These are phyloP conservation scores for Siniperca scherzeri DNA, from an alignment of 2,797 vertebrate species.

Conservation along the genomic window DNA sequence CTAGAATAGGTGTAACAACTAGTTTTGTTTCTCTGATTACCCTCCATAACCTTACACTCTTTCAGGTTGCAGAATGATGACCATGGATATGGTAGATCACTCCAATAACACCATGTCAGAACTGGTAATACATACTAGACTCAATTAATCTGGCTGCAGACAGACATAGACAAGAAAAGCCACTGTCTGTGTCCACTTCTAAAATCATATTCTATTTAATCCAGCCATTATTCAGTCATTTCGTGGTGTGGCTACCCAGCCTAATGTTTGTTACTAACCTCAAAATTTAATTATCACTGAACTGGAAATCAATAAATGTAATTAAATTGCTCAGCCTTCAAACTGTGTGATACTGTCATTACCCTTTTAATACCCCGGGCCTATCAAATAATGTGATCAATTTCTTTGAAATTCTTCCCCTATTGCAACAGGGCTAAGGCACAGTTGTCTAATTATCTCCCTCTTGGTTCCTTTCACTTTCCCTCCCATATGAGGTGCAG, in stretches of 20 bases:
- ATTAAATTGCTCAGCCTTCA: constrained; percentile 73
- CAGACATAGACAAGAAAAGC: constrained; percentile 34
- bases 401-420: constrained; percentile 60
- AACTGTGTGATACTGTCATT: constrained; percentile 66
- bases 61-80: constrained; percentile 44
- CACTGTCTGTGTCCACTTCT: constrained; percentile 14
- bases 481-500: constrained; percentile 29
- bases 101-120: constrained; percentile 27
- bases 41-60: constrained; percentile 18
- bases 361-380: constrained; percentile 59
- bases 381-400: constrained; percentile 76
- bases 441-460: constrained; percentile 64
- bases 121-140: constrained; percentile 15
- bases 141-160: constrained; percentile 39
- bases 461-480: constrained; percentile 48
- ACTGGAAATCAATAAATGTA: constrained; percentile 77
- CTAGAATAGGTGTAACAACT: neutral
- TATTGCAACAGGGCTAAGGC: constrained; percentile 30
- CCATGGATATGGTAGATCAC: constrained; percentile 21
- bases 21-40: constrained; percentile 4
- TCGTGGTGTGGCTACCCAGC: constrained; percentile 22
- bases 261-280: constrained; percentile 56
- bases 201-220: constrained; percentile 35
- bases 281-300: constrained; percentile 67
- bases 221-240: constrained; percentile 41